phyloP scores from a whole-genome alignment of 2,888 invertebrate species.

The Acrobasis suavella region DNA sequence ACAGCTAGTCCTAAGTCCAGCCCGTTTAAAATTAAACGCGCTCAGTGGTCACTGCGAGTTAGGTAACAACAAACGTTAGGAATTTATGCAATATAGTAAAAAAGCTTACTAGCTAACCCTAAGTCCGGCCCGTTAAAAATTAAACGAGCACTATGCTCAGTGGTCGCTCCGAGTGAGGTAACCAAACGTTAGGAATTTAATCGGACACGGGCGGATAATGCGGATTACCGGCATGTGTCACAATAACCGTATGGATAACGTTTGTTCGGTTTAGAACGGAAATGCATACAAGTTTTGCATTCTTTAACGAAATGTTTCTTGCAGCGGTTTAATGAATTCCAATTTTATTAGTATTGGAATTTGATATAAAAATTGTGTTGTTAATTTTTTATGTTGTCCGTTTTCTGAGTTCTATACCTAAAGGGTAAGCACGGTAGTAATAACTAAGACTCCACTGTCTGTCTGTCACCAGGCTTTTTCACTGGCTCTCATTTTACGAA shows the following conservation, averaged over 20 bases:
- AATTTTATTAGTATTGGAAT: no score
- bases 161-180: constrained; percentile 10
- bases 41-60: no score
- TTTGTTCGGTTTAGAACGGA: constrained; percentile 22
- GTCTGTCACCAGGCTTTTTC: no score
- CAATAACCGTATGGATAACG: constrained; percentile 18
- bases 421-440: no score
- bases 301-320: no score
- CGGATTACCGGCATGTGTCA: constrained; percentile 29
- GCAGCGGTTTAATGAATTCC: no score
- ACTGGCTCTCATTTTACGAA: no score
- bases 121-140: constrained; percentile 1
- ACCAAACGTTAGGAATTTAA: constrained; percentile 38
- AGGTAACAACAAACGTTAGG: no score
- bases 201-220: constrained; percentile 25
- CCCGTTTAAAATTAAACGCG: neutral
- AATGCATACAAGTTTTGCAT: neutral
- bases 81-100: neutral
- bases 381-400: no score
- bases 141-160: constrained; percentile 4
- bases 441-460: no score
- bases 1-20: neutral
- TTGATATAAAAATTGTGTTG: no score
- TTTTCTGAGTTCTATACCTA: no score
- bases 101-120: neutral